A percentile compares a stretch with the other conserved stretches of the same genome.
Conservation (phyloP, 2,113 vertebrate species). For the Pelecanus crispus region DNA sequence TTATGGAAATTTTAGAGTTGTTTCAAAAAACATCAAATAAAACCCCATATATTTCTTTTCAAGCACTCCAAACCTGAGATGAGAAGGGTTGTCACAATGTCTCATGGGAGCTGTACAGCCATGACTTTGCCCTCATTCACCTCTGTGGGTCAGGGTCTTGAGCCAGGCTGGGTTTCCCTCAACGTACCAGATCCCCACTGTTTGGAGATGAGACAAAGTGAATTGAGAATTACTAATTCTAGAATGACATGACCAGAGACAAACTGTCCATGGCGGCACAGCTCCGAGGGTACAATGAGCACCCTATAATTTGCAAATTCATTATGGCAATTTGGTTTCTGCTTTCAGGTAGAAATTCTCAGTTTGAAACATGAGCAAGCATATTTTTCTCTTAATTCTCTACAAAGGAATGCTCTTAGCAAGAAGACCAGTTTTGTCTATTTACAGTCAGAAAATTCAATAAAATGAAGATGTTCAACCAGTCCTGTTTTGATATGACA, state of each 20-base stretch:
- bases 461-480: background rate
- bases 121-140: background rate
- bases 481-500: background rate
- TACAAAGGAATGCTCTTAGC: background rate
- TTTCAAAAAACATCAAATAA: background rate
- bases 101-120: background rate
- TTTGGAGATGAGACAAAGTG: background rate
- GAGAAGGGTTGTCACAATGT: background rate
- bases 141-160: background rate
- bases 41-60: background rate
- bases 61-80: background rate
- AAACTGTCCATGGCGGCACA: background rate
- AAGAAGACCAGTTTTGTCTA: background rate
- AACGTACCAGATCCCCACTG: rapidly evolving
- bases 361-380: background rate
- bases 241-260: background rate
- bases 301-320: background rate
- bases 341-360: background rate
- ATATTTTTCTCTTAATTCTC: background rate
- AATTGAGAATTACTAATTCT: background rate
- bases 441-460: background rate
- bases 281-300: rapidly evolving
- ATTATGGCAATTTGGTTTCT: background rate
- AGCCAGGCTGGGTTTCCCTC: background rate
- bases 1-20: background rate